Percentiles rank a stretch among this genome's conserved stretches.
These are phyloP conservation scores for Calameuta filiformis DNA, from an alignment of 2,888 invertebrate genomes.

Conservation along the genomic window DNA sequence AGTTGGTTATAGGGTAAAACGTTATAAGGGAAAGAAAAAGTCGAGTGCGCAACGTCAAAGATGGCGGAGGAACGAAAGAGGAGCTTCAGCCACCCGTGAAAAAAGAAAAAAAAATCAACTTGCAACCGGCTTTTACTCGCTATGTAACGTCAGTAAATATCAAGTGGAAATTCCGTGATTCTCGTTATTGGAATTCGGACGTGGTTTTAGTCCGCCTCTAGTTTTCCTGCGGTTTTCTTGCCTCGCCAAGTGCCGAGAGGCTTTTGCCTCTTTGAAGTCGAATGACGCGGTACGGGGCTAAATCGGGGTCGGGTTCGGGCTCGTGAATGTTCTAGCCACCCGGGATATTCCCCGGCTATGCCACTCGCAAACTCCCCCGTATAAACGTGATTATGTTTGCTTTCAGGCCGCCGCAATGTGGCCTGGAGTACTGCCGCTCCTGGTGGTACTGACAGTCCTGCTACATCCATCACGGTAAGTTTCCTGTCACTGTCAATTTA, in stretches of 20 bases:
- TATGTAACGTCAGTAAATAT: background rate
- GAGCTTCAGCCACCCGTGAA: too few species aligned
- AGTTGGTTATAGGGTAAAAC: background rate
- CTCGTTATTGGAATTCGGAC: slow-evolving; percentile 4
- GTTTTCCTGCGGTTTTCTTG: background rate
- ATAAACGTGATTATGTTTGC: slow-evolving; percentile 33
- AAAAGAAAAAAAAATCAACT: background rate
- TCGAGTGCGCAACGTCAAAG: background rate
- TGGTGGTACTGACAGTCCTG: slow-evolving; percentile 61
- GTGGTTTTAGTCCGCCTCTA: background rate
- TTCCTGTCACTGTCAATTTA: background rate
- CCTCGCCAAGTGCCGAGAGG: background rate
- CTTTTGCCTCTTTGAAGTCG: background rate
- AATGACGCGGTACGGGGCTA: background rate
- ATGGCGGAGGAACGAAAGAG: background rate
- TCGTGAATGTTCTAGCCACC: background rate
- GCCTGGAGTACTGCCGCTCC: slow-evolving; percentile 64
- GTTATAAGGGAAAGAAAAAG: background rate
- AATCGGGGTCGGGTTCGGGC: background rate
- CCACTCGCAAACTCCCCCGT: background rate
- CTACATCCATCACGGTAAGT: slow-evolving; percentile 36
- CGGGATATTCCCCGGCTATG: background rate
- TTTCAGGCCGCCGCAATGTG: slow-evolving; percentile 65
- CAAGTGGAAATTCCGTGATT: background rate
- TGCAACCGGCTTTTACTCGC: background rate